phyloP scores from a whole-genome alignment of 2,888 invertebrate species.

The Teleogryllus oceanicus region DNA sequence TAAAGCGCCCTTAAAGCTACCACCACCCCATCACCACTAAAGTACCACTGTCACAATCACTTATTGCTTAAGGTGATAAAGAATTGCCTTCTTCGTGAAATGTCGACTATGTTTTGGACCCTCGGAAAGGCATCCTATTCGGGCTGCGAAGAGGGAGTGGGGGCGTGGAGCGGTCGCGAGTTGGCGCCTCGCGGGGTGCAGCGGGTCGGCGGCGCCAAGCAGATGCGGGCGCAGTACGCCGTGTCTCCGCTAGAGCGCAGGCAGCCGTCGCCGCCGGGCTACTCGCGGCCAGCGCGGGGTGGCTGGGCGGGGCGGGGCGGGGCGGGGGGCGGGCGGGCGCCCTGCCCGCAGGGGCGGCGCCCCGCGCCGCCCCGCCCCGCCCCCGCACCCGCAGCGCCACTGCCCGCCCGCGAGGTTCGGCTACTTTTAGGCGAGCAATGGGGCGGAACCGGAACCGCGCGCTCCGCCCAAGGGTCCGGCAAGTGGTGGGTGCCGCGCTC shows the following conservation, averaged over 20 bases:
- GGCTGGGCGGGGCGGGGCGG: background rate
- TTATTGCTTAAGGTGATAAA: no score
- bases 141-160: no score
- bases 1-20: no score
- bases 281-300: background rate
- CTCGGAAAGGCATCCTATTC: no score
- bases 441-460: constrained; percentile 9
- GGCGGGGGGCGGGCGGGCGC: background rate
- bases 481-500: background rate
- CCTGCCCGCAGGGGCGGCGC: constrained; percentile 18
- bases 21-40: no score
- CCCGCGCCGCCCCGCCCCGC: background rate
- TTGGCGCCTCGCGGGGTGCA: background rate
- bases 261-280: background rate
- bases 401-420: background rate
- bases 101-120: no score
- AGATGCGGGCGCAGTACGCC: background rate
- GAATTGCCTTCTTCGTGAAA: no score
- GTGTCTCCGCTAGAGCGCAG: background rate
- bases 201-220: background rate
- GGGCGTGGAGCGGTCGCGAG: no score
- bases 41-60: no score
- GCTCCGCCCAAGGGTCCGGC: background rate
- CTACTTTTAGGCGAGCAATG: constrained; percentile 18
- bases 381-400: background rate